Base-by-base conservation (phyloP, 1,140 invertebrate genomes). In the Trichogramma pretiosum region DNA sequence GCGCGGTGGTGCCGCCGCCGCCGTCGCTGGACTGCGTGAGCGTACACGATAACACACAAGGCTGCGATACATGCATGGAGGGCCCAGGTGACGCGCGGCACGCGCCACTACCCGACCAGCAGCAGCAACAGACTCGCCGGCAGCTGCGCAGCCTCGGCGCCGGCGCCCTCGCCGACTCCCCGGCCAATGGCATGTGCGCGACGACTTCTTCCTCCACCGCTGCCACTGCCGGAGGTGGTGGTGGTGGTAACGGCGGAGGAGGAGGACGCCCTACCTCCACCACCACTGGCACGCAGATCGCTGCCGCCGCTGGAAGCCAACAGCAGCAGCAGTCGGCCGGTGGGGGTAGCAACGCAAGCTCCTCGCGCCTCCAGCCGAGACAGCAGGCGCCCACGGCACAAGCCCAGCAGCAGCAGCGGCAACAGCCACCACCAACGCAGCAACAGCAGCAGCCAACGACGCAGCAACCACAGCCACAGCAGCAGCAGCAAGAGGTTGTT, bases 121-220 rank as follows among this genome's bases (percentile, higher is more conserved):
- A 28, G 24, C 24, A 7, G 5, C 24, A 7, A 28, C 5, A 28
- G 24, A 28, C 24, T 28, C 24, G 24, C 11, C 24, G 24, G 24
- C 11, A 11, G 24, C 5, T 28, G 24, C 24, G 24, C 5, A 28
- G 24, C 24, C 24, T 28, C 11, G 5, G 24, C 24, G 24, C 24
- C 24, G 24, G 24, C 24, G 24, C 24, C 57, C 56, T n/a, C 56
- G 56, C 19, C 57, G 54, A n/a, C n/a, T n/a, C n/a, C n/a, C n/a
- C n/a, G n/a, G n/a, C 3, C 57, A 56, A 23, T 49, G 53, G 8
- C 41, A 50, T 10, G 47, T 46, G 16, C 32, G 44, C 16, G 57
- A 64, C 19, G 57, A 64, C 38, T 65, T 68, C 4, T 49, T 61
- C 4, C 63, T 64, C 11, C 50, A 64, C 0, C 66, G 65, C n/a